A percentile compares a stretch with the other conserved stretches of the same genome.
phyloP scores from a whole-genome alignment of 1,140 invertebrate genomes.

The Drosophila sp. region DNA sequence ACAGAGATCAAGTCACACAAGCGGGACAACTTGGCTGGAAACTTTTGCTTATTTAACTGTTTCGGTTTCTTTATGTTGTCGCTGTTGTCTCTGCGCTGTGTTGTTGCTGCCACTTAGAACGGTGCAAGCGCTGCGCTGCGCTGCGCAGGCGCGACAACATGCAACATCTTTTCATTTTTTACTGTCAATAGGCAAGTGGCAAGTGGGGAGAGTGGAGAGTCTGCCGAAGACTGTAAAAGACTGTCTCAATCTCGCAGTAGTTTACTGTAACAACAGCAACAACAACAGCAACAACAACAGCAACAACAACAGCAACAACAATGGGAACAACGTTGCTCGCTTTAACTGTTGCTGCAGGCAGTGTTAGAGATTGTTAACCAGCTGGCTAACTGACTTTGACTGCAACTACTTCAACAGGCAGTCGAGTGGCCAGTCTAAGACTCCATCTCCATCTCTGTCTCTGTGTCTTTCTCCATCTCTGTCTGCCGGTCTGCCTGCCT shows the following conservation, averaged over 20 bases:
- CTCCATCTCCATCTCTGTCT: constrained; percentile 11
- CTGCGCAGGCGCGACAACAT: constrained; percentile 41
- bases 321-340: constrained; percentile 14
- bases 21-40: constrained; percentile 40
- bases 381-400: constrained; percentile 39
- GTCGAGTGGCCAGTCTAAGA: constrained; percentile 24
- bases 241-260: constrained; percentile 31
- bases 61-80: constrained; percentile 41
- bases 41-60: constrained; percentile 77
- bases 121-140: constrained; percentile 19
- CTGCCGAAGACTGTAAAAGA: no score
- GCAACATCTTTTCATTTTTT: constrained; percentile 35
- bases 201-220: background rate
- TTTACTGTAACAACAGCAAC: constrained; percentile 43
- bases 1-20: constrained; percentile 52
- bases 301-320: constrained; percentile 37
- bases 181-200: constrained; percentile 37
- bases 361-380: constrained; percentile 57
- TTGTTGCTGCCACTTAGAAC: constrained; percentile 42
- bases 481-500: constrained; percentile 1
- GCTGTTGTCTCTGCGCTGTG: background rate
- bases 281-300: constrained; percentile 39
- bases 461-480: constrained; percentile 3
- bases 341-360: constrained; percentile 33
- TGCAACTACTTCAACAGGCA: constrained; percentile 27